A percentile compares a stretch with the other conserved stretches of the same genome.
Evolutionary conservation across 1,140 invertebrate genomes (phyloP).

Genomic region (Cecropterus lyciades): DNA sequence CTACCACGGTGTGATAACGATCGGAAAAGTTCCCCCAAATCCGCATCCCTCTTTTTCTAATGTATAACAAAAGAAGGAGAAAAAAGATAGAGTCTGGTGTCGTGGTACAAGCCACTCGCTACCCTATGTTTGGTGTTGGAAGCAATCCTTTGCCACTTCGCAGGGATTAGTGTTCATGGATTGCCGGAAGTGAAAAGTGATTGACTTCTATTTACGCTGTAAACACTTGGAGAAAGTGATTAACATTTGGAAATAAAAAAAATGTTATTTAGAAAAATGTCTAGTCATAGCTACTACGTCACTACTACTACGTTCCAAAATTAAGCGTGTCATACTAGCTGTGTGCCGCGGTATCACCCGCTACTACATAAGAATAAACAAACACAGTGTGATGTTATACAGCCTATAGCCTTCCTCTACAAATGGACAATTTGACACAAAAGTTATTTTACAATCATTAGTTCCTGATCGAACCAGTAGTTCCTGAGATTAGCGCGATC

Average conservation of each 20-base stretch:
- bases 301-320: too few species aligned
- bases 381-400: too few species aligned
- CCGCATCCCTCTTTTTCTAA: neutral
- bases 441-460: too few species aligned
- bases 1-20: constrained; percentile 12
- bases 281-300: too few species aligned
- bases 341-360: too few species aligned
- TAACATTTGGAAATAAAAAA: constrained; percentile 3
- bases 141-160: constrained; percentile 31
- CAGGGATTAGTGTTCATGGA: constrained; percentile 29
- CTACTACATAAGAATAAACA: too few species aligned
- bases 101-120: constrained; percentile 23
- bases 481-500: too few species aligned
- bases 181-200: constrained; percentile 32
- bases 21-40: neutral
- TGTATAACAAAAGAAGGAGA: neutral
- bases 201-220: constrained; percentile 33
- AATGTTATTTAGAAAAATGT: too few species aligned
- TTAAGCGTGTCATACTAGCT: too few species aligned
- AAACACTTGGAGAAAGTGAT: constrained; percentile 22
- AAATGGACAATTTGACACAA: too few species aligned
- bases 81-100: neutral
- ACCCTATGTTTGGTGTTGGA: constrained; percentile 32
- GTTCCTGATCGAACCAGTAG: too few species aligned
- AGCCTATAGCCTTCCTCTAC: too few species aligned